Percentiles rank a stretch among this genome's conserved stretches.
phyloP scores from a whole-genome alignment of 2,113 vertebrate species.

The Felis chaus region DNA sequence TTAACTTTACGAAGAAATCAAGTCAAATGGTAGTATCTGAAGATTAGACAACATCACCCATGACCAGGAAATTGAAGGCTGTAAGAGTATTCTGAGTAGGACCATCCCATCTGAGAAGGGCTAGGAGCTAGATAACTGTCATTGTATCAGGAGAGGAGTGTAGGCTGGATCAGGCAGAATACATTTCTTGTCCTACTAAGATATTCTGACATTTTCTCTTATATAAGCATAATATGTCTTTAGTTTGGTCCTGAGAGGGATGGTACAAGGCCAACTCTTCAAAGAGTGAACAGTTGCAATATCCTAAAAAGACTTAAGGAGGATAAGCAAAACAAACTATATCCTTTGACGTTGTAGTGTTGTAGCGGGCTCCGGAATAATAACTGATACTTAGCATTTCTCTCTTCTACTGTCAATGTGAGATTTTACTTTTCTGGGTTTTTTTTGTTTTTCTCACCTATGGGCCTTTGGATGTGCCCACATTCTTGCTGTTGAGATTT shows the following conservation, averaged over 20 bases:
- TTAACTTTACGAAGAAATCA: neutral
- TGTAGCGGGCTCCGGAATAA: neutral
- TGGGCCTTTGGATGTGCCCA: neutral
- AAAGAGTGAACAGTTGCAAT: neutral
- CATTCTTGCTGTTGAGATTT: neutral
- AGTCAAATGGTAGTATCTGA: neutral
- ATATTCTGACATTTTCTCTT: neutral
- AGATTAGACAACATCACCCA: neutral
- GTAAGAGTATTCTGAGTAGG: neutral
- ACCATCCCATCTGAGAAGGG: neutral
- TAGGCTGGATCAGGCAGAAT: neutral
- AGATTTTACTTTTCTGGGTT: neutral
- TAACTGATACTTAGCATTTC: neutral
- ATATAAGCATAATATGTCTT: neutral
- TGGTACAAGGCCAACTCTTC: neutral
- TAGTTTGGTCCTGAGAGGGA: neutral
- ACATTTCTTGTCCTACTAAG: neutral
- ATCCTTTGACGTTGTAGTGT: too few relatives aligned
- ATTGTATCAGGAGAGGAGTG: neutral
- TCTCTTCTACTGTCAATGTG: neutral
- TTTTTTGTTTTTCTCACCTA: neutral
- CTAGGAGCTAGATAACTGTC: neutral
- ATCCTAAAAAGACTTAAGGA: neutral
- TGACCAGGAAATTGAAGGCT: too few relatives aligned
- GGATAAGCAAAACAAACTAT: neutral